These are phyloP conservation scores for Mus musculus DNA, from an alignment of 2,113 vertebrate genomes.

Conservation along the genomic window DNA sequence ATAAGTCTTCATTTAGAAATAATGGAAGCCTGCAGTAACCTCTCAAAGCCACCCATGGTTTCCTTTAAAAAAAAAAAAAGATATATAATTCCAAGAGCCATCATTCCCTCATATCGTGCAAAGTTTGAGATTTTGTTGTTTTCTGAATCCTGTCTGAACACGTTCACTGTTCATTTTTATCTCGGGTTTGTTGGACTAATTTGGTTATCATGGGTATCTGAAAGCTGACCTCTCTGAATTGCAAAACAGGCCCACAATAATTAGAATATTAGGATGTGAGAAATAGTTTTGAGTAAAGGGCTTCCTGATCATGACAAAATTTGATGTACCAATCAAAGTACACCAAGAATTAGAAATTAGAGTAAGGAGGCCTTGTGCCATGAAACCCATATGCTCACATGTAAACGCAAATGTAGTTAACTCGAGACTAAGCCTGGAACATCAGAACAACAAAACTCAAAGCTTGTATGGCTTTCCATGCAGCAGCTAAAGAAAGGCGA, in stretches of 20 bases:
- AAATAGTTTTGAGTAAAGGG: conserved; percentile 54
- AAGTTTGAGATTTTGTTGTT: conserved; percentile 86
- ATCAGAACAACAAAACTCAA: conserved; percentile 87
- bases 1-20: conserved; percentile 74
- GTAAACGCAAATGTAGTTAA: background rate
- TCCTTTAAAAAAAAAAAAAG: background rate
- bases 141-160: background rate
- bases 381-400: conserved; percentile 15
- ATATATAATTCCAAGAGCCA: conserved; percentile 29
- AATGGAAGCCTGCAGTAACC: conserved; percentile 76
- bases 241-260: conserved; percentile 77
- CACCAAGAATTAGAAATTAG: background rate
- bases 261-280: conserved; percentile 50
- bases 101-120: conserved; percentile 75
- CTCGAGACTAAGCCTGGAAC: conserved; percentile 11
- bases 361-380: background rate
- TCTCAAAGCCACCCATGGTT: conserved; percentile 25
- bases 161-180: conserved; percentile 35
- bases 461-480: conserved; percentile 75
- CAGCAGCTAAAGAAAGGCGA: conserved; percentile 77
- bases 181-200: conserved; percentile 61
- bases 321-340: background rate
- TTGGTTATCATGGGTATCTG: conserved; percentile 25
- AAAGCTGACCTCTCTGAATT: conserved; percentile 53
- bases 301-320: conserved; percentile 66